Percentiles rank a stretch among this genome's conserved stretches.
Evolutionary conservation across 1,140 invertebrate species (phyloP).

Genomic region (Copidosoma floridanum): DNA sequence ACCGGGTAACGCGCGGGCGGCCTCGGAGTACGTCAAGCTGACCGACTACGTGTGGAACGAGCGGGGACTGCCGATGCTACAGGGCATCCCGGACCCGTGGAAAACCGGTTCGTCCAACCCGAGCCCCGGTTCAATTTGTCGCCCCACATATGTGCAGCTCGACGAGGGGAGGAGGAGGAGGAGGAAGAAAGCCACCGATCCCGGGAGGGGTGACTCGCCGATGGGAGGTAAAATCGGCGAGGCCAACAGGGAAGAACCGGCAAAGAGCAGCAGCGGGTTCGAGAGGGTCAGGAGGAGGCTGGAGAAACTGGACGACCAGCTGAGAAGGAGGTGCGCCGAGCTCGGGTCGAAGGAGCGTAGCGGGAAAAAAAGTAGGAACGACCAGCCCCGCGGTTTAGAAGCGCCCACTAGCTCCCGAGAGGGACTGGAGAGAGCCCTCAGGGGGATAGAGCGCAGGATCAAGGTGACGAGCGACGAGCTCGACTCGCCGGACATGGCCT

Average conservation of each 20-base stretch:
- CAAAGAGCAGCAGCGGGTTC: background rate
- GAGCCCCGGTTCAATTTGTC: too few relatives aligned
- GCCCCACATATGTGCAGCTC: too few relatives aligned
- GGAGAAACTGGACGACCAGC: background rate
- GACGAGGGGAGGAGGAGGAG: background rate
- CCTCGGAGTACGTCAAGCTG: background rate
- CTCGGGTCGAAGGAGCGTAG: too few relatives aligned
- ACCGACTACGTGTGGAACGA: slow-evolving; percentile 29
- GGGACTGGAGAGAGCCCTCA: background rate
- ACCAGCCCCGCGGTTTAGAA: too few relatives aligned
- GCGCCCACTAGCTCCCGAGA: background rate
- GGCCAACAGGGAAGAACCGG: background rate
- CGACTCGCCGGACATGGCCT: background rate
- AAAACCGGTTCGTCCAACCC: slow-evolving; percentile 15
- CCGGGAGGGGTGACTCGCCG: too few relatives aligned
- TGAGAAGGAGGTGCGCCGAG: background rate
- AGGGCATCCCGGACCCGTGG: slow-evolving; percentile 40
- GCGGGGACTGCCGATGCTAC: slow-evolving; percentile 22
- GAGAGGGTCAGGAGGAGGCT: background rate
- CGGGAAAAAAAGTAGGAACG: too few relatives aligned
- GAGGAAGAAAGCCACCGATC: background rate
- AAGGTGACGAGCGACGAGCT: background rate
- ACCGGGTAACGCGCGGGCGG: background rate
- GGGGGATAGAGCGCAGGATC: background rate
- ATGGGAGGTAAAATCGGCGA: background rate